Percentiles rank a stretch among this genome's conserved stretches.
These are phyloP conservation scores for Trissolcus basalis DNA, from an alignment of 1,140 invertebrate genomes.

Conservation along the genomic window DNA sequence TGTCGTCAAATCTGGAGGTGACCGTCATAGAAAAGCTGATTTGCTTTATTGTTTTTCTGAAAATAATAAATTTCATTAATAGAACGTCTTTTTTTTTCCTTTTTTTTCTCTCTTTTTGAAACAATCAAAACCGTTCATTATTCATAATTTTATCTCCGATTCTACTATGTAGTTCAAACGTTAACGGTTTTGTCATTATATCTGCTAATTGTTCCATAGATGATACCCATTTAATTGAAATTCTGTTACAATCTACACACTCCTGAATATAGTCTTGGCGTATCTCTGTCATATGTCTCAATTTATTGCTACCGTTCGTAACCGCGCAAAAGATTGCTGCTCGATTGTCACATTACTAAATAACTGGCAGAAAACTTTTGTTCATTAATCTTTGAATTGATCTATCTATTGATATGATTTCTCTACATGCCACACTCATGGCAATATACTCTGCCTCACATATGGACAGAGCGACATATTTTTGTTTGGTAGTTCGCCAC, in stretches of 20 bases:
- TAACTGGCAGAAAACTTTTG: constrained; percentile 13
- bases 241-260: neutral
- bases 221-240: neutral
- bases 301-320: neutral
- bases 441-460: constrained; percentile 30
- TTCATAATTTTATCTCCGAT: neutral
- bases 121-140: neutral
- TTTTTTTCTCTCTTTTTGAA: no score
- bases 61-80: no score
- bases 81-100: no score
- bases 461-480: constrained; percentile 9
- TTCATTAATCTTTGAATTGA: constrained; percentile 2
- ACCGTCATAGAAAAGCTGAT: no score
- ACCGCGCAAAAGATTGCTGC: neutral
- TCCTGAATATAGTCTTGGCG: neutral
- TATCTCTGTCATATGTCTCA: neutral
- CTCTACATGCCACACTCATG: constrained; percentile 25
- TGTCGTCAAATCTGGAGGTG: no score
- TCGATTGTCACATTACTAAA: neutral
- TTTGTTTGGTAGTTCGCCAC: constrained; percentile 26
- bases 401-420: constrained; percentile 19
- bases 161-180: neutral
- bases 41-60: no score
- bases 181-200: neutral
- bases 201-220: neutral